Percentiles rank a stretch among this genome's conserved stretches.
Conservation (phyloP, 2,113 vertebrate species). For the Marcusenius ussheri region DNA sequence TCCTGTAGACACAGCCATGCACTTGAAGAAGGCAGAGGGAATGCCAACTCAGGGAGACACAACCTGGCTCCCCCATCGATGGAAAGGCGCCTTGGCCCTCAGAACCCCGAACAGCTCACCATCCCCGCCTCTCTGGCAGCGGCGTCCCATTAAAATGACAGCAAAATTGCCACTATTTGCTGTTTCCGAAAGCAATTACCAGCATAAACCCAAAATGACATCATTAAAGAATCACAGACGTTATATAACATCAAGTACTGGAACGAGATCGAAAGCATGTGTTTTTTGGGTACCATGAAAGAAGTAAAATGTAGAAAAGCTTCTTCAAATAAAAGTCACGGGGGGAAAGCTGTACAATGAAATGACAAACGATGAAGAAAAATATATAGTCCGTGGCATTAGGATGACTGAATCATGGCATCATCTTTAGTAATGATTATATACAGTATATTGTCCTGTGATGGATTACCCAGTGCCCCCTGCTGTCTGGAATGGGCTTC, state of each 20-base stretch:
- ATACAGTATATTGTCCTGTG: background rate
- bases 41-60: background rate
- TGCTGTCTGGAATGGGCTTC: background rate
- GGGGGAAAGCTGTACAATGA: background rate
- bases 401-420: background rate
- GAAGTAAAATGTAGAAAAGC: background rate
- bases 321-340: background rate
- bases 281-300: background rate
- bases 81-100: background rate
- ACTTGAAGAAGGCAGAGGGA: background rate
- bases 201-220: background rate
- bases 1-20: background rate
- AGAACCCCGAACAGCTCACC: background rate
- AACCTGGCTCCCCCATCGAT: background rate
- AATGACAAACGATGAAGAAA: background rate
- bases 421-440: background rate
- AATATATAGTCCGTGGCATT: background rate
- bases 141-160: background rate
- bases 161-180: background rate
- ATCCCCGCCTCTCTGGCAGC: background rate
- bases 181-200: background rate
- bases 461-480: background rate
- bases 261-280: background rate
- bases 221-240: background rate
- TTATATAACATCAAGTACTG: background rate